Conservation (phyloP, 2,113 vertebrate genomes). For the Paracanthobrama guichenoti region DNA sequence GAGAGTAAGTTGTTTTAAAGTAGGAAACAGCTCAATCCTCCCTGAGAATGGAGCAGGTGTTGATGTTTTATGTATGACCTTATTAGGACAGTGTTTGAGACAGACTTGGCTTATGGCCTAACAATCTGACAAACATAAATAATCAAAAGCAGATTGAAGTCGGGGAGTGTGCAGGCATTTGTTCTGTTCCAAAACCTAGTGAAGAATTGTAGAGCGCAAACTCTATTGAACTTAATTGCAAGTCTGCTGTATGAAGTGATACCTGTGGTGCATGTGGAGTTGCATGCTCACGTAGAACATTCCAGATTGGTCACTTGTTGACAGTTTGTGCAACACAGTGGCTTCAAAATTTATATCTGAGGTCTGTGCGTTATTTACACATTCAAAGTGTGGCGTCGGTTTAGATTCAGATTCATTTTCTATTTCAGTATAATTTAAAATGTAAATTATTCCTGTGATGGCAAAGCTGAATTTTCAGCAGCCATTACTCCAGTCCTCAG, state of each 20-base stretch:
- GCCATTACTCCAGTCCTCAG: no score
- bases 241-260: background rate
- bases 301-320: background rate
- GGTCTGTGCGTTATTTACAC: background rate
- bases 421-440: no score
- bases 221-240: background rate
- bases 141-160: constrained; percentile 3
- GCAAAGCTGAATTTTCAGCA: no score
- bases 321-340: background rate
- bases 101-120: constrained; percentile 36
- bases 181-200: background rate
- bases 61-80: constrained; percentile 56
- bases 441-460: no score
- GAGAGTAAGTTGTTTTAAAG: background rate
- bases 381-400: no score
- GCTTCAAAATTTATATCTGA: background rate
- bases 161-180: background rate
- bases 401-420: no score
- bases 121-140: constrained; percentile 30
- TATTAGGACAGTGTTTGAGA: constrained; percentile 46
- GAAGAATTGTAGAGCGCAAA: background rate
- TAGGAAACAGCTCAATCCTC: constrained; percentile 23
- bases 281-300: background rate
- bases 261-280: no score
- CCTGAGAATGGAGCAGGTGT: constrained; percentile 42